Conservation (phyloP, 2,113 vertebrate genomes). For the Gymnarchus niloticus region DNA sequence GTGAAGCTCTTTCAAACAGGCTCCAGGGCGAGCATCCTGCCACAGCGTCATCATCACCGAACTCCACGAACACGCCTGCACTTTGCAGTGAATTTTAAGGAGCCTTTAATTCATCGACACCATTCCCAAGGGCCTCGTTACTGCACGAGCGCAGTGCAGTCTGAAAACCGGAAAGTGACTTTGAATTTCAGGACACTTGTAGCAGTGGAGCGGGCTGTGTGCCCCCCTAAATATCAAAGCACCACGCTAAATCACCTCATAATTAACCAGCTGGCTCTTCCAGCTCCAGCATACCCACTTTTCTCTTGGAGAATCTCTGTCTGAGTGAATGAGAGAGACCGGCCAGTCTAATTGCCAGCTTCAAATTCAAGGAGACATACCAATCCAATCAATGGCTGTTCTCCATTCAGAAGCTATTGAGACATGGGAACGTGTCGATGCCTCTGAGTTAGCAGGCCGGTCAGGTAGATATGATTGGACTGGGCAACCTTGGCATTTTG, state of each 20-base stretch:
- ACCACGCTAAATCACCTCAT: not conserved
- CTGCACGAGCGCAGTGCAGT: not conserved
- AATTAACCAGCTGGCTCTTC: slow-evolving; percentile 1
- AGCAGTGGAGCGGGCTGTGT: not conserved
- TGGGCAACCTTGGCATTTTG: too few relatives aligned
- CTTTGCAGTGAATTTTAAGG: slow-evolving; percentile 2
- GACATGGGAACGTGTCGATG: not conserved
- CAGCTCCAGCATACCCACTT: not conserved
- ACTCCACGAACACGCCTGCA: not conserved
- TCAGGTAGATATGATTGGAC: too few relatives aligned
- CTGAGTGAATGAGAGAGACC: not conserved
- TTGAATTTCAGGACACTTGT: not conserved
- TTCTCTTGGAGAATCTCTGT: not conserved
- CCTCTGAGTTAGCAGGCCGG: not conserved
- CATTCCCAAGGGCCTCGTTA: slow-evolving; percentile 10
- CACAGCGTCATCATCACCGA: not conserved
- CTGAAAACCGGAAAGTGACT: not conserved
- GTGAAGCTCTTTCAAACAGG: not conserved
- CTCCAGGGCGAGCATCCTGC: not conserved
- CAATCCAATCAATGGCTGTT: not conserved
- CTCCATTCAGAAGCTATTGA: not conserved
- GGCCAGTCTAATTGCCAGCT: too few relatives aligned
- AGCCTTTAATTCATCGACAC: not conserved
- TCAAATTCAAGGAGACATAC: not conserved
- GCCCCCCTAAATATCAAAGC: not conserved